Conservation (phyloP, 2,113 vertebrate species). For the Pangasianodon hypophthalmus region DNA sequence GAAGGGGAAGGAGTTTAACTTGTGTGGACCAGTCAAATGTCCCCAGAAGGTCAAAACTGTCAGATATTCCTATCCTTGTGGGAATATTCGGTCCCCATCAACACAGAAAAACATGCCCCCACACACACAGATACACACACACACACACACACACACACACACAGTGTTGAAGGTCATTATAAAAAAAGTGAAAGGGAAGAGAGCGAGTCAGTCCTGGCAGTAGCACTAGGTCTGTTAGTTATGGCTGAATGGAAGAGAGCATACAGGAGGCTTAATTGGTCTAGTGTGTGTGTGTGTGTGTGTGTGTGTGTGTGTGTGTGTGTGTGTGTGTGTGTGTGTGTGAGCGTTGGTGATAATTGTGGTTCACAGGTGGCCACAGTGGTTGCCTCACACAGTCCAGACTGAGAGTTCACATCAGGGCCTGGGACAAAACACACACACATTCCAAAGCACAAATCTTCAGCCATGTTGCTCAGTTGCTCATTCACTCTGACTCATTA, state of each 20-base stretch:
- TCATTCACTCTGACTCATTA: conserved; percentile 36
- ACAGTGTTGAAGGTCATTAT: conserved; percentile 44
- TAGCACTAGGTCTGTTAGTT: conserved; percentile 58
- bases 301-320: conserved; percentile 31
- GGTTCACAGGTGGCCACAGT: conserved; percentile 68
- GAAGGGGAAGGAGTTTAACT: background rate
- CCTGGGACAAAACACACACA: conserved; percentile 65
- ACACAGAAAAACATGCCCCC: background rate
- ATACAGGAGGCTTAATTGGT: conserved; percentile 72
- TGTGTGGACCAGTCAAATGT: background rate
- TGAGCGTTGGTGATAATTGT: conserved; percentile 64
- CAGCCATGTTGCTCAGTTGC: conserved; percentile 45
- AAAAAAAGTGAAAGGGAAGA: conserved; percentile 45
- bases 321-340: conserved; percentile 11
- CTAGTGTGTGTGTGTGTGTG: conserved; percentile 49
- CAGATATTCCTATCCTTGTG: background rate
- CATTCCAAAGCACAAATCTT: conserved; percentile 60
- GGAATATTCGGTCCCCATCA: background rate
- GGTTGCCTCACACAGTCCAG: conserved; percentile 52
- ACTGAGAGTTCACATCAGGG: conserved; percentile 66
- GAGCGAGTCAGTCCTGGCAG: conserved; percentile 62
- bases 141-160: conserved; percentile 23
- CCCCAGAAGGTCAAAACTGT: background rate
- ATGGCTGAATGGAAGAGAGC: conserved; percentile 67
- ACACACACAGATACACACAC: conserved; percentile 13